A percentile compares a stretch with the other conserved stretches of the same genome.
Conservation (phyloP, 2,113 vertebrate genomes). For the Chaetodon auriga region DNA sequence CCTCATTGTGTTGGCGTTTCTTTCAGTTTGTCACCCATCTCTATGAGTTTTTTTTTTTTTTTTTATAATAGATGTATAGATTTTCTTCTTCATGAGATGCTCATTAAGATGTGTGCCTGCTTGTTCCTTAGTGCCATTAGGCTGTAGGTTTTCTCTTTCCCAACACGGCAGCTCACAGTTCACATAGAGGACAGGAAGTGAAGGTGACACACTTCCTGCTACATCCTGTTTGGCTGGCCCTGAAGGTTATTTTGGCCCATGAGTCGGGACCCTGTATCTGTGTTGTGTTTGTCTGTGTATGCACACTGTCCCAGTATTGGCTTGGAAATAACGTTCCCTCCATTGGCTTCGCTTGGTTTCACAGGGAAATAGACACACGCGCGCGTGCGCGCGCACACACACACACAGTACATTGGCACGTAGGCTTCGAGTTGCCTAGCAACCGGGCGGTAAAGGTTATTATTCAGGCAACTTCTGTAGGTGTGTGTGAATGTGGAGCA, state of each 20-base stretch:
- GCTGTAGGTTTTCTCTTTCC: background rate
- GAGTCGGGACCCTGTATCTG: constrained; percentile 22
- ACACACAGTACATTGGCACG: constrained; percentile 43
- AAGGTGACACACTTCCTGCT: constrained; percentile 19
- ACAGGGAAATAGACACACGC: constrained; percentile 52
- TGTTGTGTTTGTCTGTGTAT: constrained; percentile 29
- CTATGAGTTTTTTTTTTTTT: background rate
- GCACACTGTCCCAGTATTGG: constrained; percentile 20
- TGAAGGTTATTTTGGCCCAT: constrained; percentile 24
- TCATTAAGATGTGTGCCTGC: background rate
- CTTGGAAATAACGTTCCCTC: constrained; percentile 49
- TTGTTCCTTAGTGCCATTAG: background rate
- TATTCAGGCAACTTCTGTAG: constrained; percentile 67
- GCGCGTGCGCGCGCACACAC: constrained; percentile 16
- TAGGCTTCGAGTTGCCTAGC: constrained; percentile 77
- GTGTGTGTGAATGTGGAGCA: constrained; percentile 56
- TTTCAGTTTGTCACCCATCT: no score
- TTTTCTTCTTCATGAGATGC: constrained; percentile 7
- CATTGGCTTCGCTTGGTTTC: constrained; percentile 56
- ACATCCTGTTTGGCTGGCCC: constrained; percentile 14
- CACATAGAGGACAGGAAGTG: constrained; percentile 33
- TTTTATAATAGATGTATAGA: constrained; percentile 2
- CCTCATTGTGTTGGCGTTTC: background rate
- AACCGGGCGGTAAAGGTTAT: constrained; percentile 71
- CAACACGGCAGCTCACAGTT: constrained; percentile 2